phyloP scores from a whole-genome alignment of 2,113 vertebrate species.

The Puntigrus tetrazona region DNA sequence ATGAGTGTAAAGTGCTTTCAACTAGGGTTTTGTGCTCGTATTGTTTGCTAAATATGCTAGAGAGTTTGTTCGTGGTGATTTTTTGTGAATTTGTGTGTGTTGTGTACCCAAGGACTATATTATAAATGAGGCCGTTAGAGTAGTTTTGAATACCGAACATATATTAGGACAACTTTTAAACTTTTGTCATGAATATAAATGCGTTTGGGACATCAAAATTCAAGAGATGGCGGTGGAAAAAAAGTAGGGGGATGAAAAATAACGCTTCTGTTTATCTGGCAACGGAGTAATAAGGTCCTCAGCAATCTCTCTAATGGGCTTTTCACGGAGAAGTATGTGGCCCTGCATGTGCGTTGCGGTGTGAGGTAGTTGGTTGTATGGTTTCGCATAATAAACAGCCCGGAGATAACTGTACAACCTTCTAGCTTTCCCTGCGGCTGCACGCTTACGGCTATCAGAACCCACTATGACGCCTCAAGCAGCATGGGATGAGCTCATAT shows the following conservation, averaged over 20 bases:
- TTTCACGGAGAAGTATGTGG: slow-evolving; percentile 8
- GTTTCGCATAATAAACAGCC: slow-evolving; percentile 82
- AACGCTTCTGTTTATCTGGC: background rate
- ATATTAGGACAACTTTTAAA: background rate
- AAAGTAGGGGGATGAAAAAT: no score
- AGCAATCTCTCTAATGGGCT: background rate
- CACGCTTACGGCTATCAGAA: slow-evolving; percentile 59
- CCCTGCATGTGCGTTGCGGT: slow-evolving; percentile 71
- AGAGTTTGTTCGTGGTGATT: background rate
- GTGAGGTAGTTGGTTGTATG: slow-evolving; percentile 87
- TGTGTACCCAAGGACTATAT: background rate
- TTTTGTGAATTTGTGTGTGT: background rate
- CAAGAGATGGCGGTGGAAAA: background rate
- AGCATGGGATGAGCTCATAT: slow-evolving; percentile 12
- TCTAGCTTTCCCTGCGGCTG: slow-evolving; percentile 84
- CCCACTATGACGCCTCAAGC: background rate
- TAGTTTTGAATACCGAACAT: background rate
- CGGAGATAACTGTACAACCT: slow-evolving; percentile 86
- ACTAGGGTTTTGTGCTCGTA: background rate
- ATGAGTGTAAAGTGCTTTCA: slow-evolving; percentile 35
- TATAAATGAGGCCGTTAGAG: background rate
- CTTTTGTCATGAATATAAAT: background rate
- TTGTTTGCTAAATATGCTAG: background rate
- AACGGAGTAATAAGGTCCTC: background rate
- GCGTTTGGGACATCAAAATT: background rate